Conservation (phyloP, 2,888 invertebrate species). For the Dorcus parallelipipedus region DNA sequence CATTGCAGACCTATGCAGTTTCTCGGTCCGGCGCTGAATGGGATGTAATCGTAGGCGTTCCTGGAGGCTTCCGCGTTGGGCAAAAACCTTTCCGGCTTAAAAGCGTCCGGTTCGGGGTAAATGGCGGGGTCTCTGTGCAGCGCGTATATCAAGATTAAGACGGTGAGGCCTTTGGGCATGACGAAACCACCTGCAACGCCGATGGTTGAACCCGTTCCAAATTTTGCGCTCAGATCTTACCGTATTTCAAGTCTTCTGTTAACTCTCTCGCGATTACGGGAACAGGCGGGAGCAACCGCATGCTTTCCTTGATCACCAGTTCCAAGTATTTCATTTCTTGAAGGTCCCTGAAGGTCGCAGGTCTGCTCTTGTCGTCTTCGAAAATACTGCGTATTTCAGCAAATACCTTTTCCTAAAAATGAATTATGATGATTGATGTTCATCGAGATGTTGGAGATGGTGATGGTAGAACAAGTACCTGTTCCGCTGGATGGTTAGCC, state of each 20-base stretch:
- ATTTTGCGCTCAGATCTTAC: neutral
- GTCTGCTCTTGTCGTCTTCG: constrained; percentile 22
- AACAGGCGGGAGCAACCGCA: neutral
- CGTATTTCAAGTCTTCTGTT: neutral
- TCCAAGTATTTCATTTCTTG: neutral
- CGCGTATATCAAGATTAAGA: neutral
- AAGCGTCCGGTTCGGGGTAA: constrained; percentile 7
- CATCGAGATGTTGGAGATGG: neutral
- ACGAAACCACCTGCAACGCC: neutral
- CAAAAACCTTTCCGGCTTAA: constrained; percentile 4
- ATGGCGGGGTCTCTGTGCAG: constrained; percentile 2
- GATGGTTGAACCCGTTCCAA: neutral
- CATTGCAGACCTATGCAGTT: constrained; percentile 7
- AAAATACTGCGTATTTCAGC: constrained; percentile 44
- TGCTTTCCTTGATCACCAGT: neutral
- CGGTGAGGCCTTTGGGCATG: neutral
- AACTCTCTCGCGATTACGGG: neutral
- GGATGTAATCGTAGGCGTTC: neutral
- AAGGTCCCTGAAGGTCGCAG: neutral
- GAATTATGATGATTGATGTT: too few species aligned
- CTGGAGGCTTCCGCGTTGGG: neutral
- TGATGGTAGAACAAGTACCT: constrained; percentile 30
- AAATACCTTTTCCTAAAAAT: constrained; percentile 34
- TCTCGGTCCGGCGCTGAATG: constrained; percentile 7
- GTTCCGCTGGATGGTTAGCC: constrained; percentile 48